These are phyloP conservation scores for Saccopteryx bilineata DNA, from an alignment of 2,113 vertebrate species.

Conservation along the genomic window DNA sequence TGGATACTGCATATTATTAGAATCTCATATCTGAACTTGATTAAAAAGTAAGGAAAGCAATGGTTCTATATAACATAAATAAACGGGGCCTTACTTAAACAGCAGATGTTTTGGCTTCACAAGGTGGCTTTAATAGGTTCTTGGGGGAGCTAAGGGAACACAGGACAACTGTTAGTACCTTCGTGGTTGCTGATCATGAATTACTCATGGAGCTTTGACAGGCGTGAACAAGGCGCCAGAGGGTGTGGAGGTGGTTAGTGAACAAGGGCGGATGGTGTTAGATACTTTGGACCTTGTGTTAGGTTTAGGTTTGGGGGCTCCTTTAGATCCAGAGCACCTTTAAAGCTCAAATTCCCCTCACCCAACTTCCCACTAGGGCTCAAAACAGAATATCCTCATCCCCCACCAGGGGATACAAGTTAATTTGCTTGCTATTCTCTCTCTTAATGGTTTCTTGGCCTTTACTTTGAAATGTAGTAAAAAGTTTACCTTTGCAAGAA, in stretches of 20 bases:
- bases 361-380: too few relatives aligned
- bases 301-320: too few relatives aligned
- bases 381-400: too few relatives aligned
- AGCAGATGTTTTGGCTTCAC: background rate
- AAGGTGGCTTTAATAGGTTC: background rate
- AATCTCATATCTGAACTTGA: background rate
- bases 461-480: too few relatives aligned
- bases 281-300: too few relatives aligned
- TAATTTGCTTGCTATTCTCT: too few relatives aligned
- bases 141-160: background rate
- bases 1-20: background rate
- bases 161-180: background rate
- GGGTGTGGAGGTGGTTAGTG: background rate
- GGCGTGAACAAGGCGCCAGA: background rate
- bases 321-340: too few relatives aligned
- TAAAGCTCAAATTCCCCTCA: too few relatives aligned
- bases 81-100: background rate
- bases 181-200: background rate
- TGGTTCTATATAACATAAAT: background rate
- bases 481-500: too few relatives aligned
- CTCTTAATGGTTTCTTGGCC: too few relatives aligned
- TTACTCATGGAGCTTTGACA: background rate
- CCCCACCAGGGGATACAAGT: too few relatives aligned
- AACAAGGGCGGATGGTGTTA: too few relatives aligned
- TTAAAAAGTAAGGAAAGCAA: background rate